Evolutionary conservation across 2,797 vertebrate genomes (phyloP), one percentile per base, ranked within the genome.

Genomic region (Gambusia yucatana): DNA sequence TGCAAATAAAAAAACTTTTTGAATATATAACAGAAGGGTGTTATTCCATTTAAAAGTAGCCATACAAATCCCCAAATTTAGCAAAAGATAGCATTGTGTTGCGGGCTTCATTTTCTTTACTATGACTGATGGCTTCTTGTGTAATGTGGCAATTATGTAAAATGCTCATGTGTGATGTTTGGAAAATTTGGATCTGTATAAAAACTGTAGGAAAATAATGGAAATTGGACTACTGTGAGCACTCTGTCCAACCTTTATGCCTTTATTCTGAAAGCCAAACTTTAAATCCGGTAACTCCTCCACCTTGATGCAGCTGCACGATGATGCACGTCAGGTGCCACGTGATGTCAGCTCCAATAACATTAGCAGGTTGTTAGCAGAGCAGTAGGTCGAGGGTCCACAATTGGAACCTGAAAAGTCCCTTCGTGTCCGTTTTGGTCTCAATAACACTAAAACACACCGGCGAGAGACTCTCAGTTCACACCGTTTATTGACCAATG

Each of bases 401-500:
- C 22, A n/a, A 69, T 3, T n/a, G 65, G 25, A 69, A 69, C 65
- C n/a, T 78, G 78, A 47, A 82, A 87, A 65, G 6, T 20, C 14
- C 84, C 77, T 89, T 83, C 82, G 87, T 91, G 82, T 87, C 88
- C 30, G 72, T 36, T 79, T 57, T 87, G 86, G 79, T 71, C 74
- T 47, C 78, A 83, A 80, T 86, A 85, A 88, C 75, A 57, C 72
- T 47, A 22, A 65, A 39, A 47, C 16, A 59, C 52, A 44, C 20
- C 57, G 72, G 41, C 30, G 20, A 73, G 39, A 48, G 28, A 80
- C 47, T 6, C 78, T 92, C 81, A 84, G 89, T 93, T 93, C 93
- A 94, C 90, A 93, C 89, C 75, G 73, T 72, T 96, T 94, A 94
- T 95, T 94, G 92, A 91, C 93, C 90, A 93, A 87, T 87, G 93